Percentiles rank a stretch among this genome's conserved stretches.
Evolutionary conservation across 1,140 invertebrate species (phyloP).

Genomic region (Nilaparvata lugens): DNA sequence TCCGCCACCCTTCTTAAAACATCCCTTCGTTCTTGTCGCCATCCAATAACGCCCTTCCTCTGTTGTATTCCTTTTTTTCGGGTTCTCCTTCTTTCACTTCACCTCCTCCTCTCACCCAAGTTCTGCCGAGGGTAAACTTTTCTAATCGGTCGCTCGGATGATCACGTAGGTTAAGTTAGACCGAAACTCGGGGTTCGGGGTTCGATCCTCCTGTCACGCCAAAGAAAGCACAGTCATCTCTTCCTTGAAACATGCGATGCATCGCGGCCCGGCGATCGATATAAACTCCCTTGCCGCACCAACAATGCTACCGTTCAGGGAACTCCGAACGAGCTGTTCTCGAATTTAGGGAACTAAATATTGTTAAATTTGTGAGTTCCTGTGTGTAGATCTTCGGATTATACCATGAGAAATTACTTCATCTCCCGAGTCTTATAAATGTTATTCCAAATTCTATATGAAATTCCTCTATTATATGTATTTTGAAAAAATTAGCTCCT

Average conservation of each 20-base stretch:
- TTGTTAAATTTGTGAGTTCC: not conserved
- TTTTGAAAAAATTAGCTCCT: too few relatives aligned
- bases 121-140: constrained; percentile 15
- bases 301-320: too few relatives aligned
- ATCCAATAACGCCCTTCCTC: too few relatives aligned
- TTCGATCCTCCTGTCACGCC: not conserved
- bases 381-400: too few relatives aligned
- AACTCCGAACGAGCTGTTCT: not conserved
- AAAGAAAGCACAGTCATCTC: not conserved
- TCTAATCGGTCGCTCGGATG: constrained; percentile 5
- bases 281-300: not conserved
- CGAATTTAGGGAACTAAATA: not conserved
- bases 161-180: not conserved
- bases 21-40: too few relatives aligned
- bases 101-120: constrained; percentile 1
- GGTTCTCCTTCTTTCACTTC: too few relatives aligned
- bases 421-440: too few relatives aligned
- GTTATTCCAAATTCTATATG: too few relatives aligned
- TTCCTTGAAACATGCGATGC: not conserved
- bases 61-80: too few relatives aligned
- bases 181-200: not conserved
- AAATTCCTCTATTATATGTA: too few relatives aligned
- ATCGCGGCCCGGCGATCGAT: not conserved
- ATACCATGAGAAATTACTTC: too few relatives aligned
- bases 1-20: too few relatives aligned